Base-by-base conservation (phyloP, 2,888 invertebrate species). In the Drosophila algonquin region DNA sequence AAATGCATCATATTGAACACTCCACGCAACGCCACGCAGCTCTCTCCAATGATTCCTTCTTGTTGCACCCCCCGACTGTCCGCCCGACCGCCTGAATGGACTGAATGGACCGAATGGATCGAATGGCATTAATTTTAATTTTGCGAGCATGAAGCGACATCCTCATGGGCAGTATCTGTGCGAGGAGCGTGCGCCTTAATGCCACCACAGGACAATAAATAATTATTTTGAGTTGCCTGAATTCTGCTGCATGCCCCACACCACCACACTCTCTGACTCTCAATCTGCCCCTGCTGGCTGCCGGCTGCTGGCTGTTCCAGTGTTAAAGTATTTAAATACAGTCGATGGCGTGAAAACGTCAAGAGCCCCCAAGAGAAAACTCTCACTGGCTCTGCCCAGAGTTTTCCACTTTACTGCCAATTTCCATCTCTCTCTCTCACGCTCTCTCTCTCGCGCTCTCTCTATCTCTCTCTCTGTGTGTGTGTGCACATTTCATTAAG, bases 291-390 rank as follows among this genome's bases (percentile, higher is more conserved):
- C n/a, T 40, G 40, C 40, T 40, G 14, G 2, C 40, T 2, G 40
- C 40, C 14, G 14, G 2, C 40, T 2, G 14, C 14, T 40, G 40
- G 57, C 47, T 35, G n/a, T 24, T 57, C 35, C 24, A 45, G 53
- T 54, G 62, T 73, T 73, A 63, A 78, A 71, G 71, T 56, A 73
- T 80, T 82, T 76, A 79, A 75, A 69, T 76, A 62, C 55, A 63
- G 16, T 48, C 48, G 60, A 45, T 53, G 64, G 74, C 75, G 64
- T 72, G 64, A 72, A 76, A 72, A 65, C 67, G 54, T 45, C 60
- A 60, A 54, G 27, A 12, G 30, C 18, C 56, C 52, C 40, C 32
- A 9, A 51, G 48, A 62, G 18, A 14, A 18, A 6, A 54, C 14
- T 27, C 5, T 27, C 14, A 9, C 14, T 24, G 40, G 24, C n/a